Evolutionary conservation across 1,140 invertebrate genomes (phyloP).

Genomic region (Euura saliciscinereae): DNA sequence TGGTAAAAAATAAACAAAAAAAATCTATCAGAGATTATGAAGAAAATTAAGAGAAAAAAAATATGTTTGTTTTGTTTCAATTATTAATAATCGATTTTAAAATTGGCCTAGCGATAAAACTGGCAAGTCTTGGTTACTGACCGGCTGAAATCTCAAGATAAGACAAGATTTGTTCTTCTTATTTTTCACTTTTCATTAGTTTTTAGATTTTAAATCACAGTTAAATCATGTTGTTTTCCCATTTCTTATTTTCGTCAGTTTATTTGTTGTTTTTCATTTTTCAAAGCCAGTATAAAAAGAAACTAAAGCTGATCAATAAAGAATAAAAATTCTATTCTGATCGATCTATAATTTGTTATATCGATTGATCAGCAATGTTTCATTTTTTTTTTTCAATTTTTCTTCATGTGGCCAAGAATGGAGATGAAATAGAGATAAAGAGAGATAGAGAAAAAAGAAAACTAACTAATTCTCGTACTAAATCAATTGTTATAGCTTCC

Average conservation of each 20-base stretch:
- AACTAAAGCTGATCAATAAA: too few relatives aligned
- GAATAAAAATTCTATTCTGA: too few relatives aligned
- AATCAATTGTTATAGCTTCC: slow-evolving; percentile 42
- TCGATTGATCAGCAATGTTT: too few relatives aligned
- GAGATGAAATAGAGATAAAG: too few relatives aligned
- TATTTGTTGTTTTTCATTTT: neutral
- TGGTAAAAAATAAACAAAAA: neutral
- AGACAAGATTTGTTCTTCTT: neutral
- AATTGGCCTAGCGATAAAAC: neutral
- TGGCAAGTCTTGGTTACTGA: slow-evolving; percentile 4
- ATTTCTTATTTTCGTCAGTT: neutral
- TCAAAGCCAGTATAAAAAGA: too few relatives aligned
- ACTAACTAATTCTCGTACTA: neutral
- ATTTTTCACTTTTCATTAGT: too few relatives aligned
- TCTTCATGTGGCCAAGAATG: too few relatives aligned
- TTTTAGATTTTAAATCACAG: neutral
- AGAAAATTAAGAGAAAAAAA: neutral
- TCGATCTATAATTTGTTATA: too few relatives aligned
- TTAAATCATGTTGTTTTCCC: neutral
- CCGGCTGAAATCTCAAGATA: neutral
- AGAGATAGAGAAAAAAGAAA: too few relatives aligned
- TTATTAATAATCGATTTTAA: neutral
- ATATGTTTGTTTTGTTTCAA: neutral
- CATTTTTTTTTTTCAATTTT: too few relatives aligned
- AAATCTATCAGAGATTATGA: neutral